Percentiles rank a stretch among this genome's conserved stretches.
phyloP scores from a whole-genome alignment of 2,113 vertebrate species.

The Megatriorchis doriae region DNA sequence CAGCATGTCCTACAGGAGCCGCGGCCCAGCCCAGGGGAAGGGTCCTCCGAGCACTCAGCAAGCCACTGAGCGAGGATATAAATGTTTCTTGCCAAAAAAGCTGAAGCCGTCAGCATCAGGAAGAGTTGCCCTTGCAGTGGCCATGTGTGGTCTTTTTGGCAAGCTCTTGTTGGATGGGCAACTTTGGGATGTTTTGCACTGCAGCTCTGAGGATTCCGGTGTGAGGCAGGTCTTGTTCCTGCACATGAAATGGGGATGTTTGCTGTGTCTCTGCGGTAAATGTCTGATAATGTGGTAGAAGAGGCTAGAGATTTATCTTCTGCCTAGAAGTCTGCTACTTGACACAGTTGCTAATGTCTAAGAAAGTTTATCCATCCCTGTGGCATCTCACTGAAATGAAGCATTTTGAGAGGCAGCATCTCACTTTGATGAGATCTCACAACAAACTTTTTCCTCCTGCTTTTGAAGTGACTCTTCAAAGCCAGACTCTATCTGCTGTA shows the following conservation, averaged over 20 bases:
- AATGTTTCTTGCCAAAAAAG: not conserved
- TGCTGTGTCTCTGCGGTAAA: not conserved
- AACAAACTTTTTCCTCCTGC: not conserved
- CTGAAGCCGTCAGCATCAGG: not conserved
- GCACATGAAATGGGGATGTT: accelerated
- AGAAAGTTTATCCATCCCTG: not conserved
- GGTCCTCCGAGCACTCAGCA: not conserved
- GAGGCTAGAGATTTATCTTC: too few relatives aligned
- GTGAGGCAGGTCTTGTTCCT: not conserved
- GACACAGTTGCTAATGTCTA: not conserved
- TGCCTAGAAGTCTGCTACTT: not conserved
- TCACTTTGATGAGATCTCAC: not conserved
- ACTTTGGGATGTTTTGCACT: accelerated
- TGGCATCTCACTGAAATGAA: not conserved
- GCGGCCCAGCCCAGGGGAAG: not conserved
- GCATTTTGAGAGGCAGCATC: not conserved
- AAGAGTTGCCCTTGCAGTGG: accelerated
- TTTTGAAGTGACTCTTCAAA: not conserved
- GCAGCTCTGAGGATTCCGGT: not conserved
- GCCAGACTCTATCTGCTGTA: not conserved
- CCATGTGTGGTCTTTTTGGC: accelerated
- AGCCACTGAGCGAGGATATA: not conserved
- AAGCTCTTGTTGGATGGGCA: not conserved
- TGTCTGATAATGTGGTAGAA: not conserved
- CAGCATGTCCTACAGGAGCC: not conserved